phyloP scores from a whole-genome alignment of 2,113 vertebrate genomes.

The Hydrolagus affinis region DNA sequence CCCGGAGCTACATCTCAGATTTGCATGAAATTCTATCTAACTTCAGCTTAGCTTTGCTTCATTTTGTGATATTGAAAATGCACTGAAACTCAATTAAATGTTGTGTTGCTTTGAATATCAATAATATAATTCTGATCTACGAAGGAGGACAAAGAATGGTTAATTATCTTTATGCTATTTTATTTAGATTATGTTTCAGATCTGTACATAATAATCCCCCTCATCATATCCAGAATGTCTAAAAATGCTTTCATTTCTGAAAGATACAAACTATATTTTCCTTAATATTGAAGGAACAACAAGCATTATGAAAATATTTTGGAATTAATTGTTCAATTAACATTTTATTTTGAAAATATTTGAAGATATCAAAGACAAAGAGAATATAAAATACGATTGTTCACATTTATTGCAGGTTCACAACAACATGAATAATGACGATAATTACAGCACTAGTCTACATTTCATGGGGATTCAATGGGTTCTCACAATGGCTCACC shows the following conservation, averaged over 20 bases:
- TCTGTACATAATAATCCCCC: not conserved
- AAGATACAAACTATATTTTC: not conserved
- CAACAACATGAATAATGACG: not conserved
- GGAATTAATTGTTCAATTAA: not conserved
- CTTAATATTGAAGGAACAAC: not conserved
- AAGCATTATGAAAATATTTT: not conserved
- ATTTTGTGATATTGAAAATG: not conserved
- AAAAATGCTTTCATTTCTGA: not conserved
- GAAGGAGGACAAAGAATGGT: not conserved
- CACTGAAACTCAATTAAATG: not conserved
- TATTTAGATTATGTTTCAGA: no score
- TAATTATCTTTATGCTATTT: not conserved
- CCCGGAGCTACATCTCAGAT: not conserved
- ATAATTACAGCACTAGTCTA: not conserved
- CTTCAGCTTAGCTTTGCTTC: not conserved
- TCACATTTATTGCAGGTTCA: not conserved
- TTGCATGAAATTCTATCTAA: not conserved
- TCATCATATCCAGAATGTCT: not conserved
- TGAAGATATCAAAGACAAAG: not conserved
- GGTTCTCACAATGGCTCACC: no score
- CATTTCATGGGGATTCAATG: not conserved
- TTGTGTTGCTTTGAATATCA: not conserved
- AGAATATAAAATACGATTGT: not conserved
- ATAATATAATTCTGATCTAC: not conserved
- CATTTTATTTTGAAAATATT: not conserved